Percentiles rank a stretch among this genome's conserved stretches.
These are phyloP conservation scores for Protula sp. DNA, from an alignment of 2,888 invertebrate genomes.

Conservation along the genomic window DNA sequence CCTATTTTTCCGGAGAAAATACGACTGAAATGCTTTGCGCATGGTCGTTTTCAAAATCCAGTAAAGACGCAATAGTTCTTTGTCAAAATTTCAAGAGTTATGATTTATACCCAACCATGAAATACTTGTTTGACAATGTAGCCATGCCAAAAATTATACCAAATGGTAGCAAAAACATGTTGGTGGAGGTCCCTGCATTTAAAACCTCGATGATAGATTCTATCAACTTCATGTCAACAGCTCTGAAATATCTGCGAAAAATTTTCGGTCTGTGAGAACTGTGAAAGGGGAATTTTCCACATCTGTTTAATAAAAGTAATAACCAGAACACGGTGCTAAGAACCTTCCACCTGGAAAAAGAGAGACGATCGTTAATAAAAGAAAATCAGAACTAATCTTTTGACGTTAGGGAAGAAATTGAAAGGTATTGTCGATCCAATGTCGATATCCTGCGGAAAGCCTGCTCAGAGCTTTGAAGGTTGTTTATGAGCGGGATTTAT, in stretches of 20 bases:
- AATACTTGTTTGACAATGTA: background rate
- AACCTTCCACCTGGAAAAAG: background rate
- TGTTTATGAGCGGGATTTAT: background rate
- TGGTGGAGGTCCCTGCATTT: background rate
- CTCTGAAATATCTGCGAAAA: background rate
- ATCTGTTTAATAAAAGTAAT: background rate
- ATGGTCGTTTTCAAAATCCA: background rate
- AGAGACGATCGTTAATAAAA: background rate
- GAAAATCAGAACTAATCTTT: background rate
- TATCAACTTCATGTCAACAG: background rate
- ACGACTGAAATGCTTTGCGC: background rate
- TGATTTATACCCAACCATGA: background rate
- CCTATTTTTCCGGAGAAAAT: no score
- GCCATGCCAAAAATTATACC: background rate
- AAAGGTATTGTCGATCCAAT: conserved; percentile 2
- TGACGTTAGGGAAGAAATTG: background rate
- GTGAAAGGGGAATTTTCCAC: conserved; percentile 3
- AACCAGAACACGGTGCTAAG: conserved; percentile 1
- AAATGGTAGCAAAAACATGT: background rate
- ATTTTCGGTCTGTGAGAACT: conserved; percentile 2
- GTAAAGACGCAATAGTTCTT: background rate
- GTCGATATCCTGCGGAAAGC: conserved; percentile 1
- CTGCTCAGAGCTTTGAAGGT: background rate
- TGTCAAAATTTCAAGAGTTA: background rate
- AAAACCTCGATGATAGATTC: background rate